A percentile compares a stretch with the other conserved stretches of the same genome.
Evolutionary conservation across 2,888 invertebrate genomes (phyloP).

Genomic region (Drepanosiphum platanoidis): DNA sequence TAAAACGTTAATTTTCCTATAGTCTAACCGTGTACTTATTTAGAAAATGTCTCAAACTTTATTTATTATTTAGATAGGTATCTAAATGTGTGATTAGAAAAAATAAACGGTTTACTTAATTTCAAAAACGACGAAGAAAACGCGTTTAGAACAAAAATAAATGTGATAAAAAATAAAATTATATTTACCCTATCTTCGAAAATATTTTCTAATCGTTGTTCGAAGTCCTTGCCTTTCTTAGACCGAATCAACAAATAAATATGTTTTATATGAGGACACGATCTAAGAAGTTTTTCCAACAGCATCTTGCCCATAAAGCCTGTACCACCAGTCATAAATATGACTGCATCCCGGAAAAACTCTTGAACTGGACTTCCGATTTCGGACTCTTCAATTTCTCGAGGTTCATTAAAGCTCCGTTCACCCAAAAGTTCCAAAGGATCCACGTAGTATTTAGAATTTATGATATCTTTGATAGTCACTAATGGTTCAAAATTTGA

Average conservation of each 20-base stretch:
- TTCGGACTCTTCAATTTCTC: constrained; percentile 58
- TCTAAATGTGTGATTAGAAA: no score
- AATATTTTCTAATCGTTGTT: constrained; percentile 70
- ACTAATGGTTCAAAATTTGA: constrained; percentile 10
- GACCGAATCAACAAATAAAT: constrained; percentile 74
- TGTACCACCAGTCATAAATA: constrained; percentile 86
- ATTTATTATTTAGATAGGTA: no score
- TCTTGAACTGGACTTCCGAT: constrained; percentile 70
- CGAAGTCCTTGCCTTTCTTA: constrained; percentile 71
- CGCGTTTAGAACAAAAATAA: neutral
- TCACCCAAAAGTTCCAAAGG: constrained; percentile 64
- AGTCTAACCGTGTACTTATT: no score
- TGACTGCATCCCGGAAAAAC: constrained; percentile 75
- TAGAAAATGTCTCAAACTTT: no score
- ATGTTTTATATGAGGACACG: constrained; percentile 71
- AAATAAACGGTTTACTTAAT: no score
- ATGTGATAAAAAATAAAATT: neutral
- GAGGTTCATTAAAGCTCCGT: constrained; percentile 63
- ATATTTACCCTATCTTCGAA: constrained; percentile 65
- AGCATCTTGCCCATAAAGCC: constrained; percentile 79
- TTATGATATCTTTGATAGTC: constrained; percentile 61
- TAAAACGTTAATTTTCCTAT: no score
- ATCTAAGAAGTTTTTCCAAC: constrained; percentile 75
- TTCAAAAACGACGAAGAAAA: no score
- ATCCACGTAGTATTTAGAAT: constrained; percentile 63